phyloP scores from a whole-genome alignment of 2,797 vertebrate species.

The Phalloptychus januarius region DNA sequence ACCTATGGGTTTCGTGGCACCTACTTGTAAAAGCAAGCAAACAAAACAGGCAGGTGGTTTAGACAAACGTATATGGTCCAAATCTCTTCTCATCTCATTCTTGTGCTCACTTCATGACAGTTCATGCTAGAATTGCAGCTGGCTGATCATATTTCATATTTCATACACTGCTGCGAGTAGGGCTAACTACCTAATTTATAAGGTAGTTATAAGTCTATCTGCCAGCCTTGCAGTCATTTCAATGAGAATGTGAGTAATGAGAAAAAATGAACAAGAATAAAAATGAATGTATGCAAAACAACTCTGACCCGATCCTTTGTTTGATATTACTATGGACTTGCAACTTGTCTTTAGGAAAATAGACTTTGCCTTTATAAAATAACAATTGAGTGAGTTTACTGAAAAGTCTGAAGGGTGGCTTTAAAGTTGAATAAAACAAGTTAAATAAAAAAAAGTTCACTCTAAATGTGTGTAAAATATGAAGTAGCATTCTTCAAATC shows the following conservation, averaged over 20 bases:
- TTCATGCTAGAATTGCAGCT: not conserved
- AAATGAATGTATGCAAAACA: not conserved
- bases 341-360: not conserved
- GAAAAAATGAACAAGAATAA: not conserved
- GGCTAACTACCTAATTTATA: not conserved
- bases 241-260: not conserved
- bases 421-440: not conserved
- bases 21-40: not conserved
- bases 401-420: not conserved
- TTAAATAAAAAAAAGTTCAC: not conserved
- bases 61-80: not conserved
- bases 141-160: not conserved
- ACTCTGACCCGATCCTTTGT: not conserved
- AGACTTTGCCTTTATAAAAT: not conserved
- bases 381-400: not conserved
- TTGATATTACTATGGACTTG: not conserved
- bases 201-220: not conserved
- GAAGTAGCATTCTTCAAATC: not conserved
- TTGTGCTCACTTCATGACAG: not conserved
- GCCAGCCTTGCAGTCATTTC: not conserved
- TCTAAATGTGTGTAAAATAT: slow-evolving; percentile 2
- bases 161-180: not conserved
- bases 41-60: not conserved
- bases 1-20: not conserved
- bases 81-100: not conserved